Evolutionary conservation across 92 coral and sea anemone genomes (phyloP), one percentile per base, ranked within the genome.

Genomic region (Pocillopora meandrina): DNA sequence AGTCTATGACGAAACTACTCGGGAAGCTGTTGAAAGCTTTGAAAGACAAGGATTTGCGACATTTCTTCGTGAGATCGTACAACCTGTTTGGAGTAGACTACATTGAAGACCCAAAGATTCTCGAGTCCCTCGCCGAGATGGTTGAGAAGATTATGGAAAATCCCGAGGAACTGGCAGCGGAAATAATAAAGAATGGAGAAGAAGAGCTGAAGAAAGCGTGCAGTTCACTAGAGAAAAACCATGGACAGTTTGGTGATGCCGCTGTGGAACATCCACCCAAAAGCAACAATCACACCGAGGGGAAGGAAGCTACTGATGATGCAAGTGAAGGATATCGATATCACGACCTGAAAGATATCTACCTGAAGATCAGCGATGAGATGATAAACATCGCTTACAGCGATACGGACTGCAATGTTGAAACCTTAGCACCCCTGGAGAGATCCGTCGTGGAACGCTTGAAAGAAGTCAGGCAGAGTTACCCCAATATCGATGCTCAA

Each of bases 1-100:
- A 16, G 23, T 92, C 92, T 62, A 86, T 91, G 14, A 70, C 91
- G 85, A 87, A 73, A 85, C 94, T 93, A 72, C 74, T 93, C 62
- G 76, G 74, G 75, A 91, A 76, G 58, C 81, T 91, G 13, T 82
- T 67, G 74, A 70, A 80, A 68, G 94, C 92, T 20, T 78, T 93
- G 6, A 80, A 84, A 34, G 79, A 74, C 52, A 86, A 82, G 69
- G 68, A 19, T 69, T 88, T 93, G 35, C 92, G 94, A 10, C 93
- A 87, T 64, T 93, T 56, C 85, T 93, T 90, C 58, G 80, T 93
- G 69, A 83, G 92, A 8, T 84, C 87, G n/a, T 85, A 69, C 79
- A 93, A 93, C 71, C 83, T 93, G 61, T 81, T 93, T 62, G 79
- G 85, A 33, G 85, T 82, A 18, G 92, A 87, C 11, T 85, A 70